Evolutionary conservation across 1,140 invertebrate species (phyloP).

Genomic region (Maconellicoccus hirsutus): DNA sequence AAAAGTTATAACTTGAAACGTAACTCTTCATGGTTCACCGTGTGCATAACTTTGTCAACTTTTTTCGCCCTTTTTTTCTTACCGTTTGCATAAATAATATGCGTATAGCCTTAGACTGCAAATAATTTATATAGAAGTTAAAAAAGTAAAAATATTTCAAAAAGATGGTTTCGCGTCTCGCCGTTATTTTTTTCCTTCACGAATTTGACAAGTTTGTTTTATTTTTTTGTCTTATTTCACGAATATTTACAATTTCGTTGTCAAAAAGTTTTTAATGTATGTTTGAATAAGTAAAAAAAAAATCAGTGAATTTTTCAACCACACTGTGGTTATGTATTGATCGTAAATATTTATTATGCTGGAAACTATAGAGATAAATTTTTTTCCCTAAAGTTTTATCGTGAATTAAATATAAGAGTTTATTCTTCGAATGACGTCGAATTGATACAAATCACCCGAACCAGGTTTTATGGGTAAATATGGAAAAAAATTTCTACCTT

Average conservation of each 20-base stretch:
- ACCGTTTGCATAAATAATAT: slow-evolving; percentile 1
- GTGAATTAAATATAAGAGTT: too few species aligned
- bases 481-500: too few species aligned
- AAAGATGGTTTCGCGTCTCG: neutral
- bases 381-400: too few species aligned
- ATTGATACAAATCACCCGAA: too few species aligned
- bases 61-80: neutral
- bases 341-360: too few species aligned
- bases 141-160: neutral
- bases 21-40: neutral
- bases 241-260: neutral
- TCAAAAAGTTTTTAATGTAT: neutral
- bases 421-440: too few species aligned
- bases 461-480: too few species aligned
- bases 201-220: neutral
- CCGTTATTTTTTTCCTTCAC: neutral
- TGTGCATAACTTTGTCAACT: neutral
- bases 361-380: too few species aligned
- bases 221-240: neutral
- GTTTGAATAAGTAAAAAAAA: neutral
- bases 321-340: too few species aligned
- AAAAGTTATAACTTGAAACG: neutral
- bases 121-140: neutral
- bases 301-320: neutral
- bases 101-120: neutral